Evolutionary conservation across 1,140 invertebrate species (phyloP), one percentile per base, ranked within the genome.

Genomic region (Leptinotarsa undecemlineata): DNA sequence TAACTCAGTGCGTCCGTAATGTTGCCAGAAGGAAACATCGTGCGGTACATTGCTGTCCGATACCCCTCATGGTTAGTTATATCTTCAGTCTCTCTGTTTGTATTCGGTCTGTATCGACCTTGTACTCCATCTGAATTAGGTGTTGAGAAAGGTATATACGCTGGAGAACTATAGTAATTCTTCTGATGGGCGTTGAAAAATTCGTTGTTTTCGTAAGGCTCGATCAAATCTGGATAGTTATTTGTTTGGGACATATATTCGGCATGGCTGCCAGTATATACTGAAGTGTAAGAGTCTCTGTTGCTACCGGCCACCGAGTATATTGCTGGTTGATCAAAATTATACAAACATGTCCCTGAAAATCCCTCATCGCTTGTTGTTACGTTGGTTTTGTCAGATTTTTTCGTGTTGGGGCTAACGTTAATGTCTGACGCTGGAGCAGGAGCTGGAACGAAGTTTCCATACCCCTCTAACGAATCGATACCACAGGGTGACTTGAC

Each of bases 1-100:
- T 94, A 94, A 0, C 91, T 91, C 57, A 93, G 84, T 20, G 92
- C 92, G 81, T 93, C 92, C 1, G 92, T 93, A 33, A 93, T 90
- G 82, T 92, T 92, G 19, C 90, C 90, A 1, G 90, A 88, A 51
- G 91, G 91, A 82, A 92, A 92, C 86, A 89, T 91, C 17, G 89
- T 88, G 47, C 90, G 86, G 80, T 91, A 90, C 82, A 90, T 87
- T 3, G 87, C 87, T 23, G 85, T 85, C 85, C 92, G 92, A 81
- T 91, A 91, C 61, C 87, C 88, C 77, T 92, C 92, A 83, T 91
- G 88, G 80, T 90, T 89, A 75, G 88, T 84, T 73, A 90, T 83
- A 21, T 86, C 84, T 71, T 91, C 89, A 61, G 85, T 87, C 26
- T 86, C 84, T 20, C 85, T 83, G 68, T 84, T 86, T n/a, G 89